These are phyloP conservation scores for Mesocricetus auratus DNA, from an alignment of 2,113 vertebrate species.

Conservation along the genomic window DNA sequence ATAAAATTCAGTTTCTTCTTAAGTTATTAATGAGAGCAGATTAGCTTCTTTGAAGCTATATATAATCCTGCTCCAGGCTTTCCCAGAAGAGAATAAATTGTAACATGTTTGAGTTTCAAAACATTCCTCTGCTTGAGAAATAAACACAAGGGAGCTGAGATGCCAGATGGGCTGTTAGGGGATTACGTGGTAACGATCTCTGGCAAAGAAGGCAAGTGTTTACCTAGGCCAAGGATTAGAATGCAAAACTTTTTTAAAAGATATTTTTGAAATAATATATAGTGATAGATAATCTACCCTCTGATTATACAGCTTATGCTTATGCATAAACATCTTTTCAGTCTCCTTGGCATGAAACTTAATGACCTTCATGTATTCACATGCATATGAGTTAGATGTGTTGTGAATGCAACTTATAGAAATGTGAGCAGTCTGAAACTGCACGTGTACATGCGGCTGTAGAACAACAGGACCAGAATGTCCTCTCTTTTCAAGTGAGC, in stretches of 20 bases:
- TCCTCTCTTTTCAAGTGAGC: not conserved
- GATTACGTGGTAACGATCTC: not conserved
- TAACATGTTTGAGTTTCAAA: slow-evolving; percentile 4
- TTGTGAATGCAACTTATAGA: not conserved
- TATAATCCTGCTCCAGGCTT: not conserved
- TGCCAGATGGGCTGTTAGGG: not conserved
- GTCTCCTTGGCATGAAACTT: not conserved
- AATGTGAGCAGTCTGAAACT: not conserved
- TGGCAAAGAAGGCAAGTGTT: not conserved
- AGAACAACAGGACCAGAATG: not conserved
- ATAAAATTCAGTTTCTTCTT: slow-evolving; percentile 7
- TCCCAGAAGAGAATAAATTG: not conserved
- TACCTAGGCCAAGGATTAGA: not conserved
- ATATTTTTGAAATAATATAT: not conserved
- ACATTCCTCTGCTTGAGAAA: not conserved
- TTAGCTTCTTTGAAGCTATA: not conserved
- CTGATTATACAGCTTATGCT: not conserved
- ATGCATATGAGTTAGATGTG: not conserved
- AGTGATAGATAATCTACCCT: not conserved
- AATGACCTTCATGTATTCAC: not conserved
- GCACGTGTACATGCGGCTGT: not conserved
- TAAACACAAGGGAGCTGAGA: not conserved
- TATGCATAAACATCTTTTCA: not conserved
- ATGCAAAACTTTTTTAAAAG: not conserved
- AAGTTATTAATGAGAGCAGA: not conserved